These are phyloP conservation scores for Pocillopora verrucosa DNA, from an alignment of 64 coral and sea anemone species.

Conservation along the genomic window DNA sequence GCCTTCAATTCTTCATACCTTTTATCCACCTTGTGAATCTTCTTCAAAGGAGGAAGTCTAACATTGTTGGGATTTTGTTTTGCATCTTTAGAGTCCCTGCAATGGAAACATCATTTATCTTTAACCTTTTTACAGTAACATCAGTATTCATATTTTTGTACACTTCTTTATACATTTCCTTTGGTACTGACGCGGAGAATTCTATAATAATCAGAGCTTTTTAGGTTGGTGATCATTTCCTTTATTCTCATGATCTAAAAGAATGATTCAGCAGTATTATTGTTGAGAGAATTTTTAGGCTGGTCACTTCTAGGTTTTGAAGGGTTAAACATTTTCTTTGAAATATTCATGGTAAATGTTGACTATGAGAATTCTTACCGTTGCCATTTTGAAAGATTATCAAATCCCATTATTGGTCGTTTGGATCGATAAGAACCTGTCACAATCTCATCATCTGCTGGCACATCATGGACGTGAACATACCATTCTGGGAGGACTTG, in stretches of 20 bases:
- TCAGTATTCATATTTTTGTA: too few species aligned
- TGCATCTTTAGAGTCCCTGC: conserved; percentile 15
- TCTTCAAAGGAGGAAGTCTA: conserved; percentile 18
- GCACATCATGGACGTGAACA: conserved; percentile 48
- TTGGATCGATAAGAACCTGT: conserved; percentile 2
- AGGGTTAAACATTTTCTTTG: too few species aligned
- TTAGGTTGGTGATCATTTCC: too few species aligned
- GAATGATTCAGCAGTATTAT: not conserved
- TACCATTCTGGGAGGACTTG: conserved; percentile 87
- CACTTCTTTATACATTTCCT: too few species aligned
- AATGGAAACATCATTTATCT: not conserved
- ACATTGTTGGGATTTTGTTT: conserved; percentile 7
- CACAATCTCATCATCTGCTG: conserved; percentile 36
- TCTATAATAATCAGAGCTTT: not conserved
- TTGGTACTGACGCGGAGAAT: not conserved
- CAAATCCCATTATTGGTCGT: conserved; percentile 63
- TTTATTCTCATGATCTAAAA: too few species aligned
- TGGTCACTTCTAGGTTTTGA: too few species aligned
- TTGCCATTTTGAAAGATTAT: conserved; percentile 68
- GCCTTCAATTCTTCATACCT: conserved; percentile 25
- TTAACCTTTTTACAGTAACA: too few species aligned
- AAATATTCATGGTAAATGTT: not conserved
- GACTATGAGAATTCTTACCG: conserved; percentile 28
- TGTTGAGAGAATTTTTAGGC: too few species aligned
- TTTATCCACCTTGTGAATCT: conserved; percentile 9